Evolutionary conservation across 2,888 invertebrate genomes (phyloP).

Genomic region (Polietes domitor): DNA sequence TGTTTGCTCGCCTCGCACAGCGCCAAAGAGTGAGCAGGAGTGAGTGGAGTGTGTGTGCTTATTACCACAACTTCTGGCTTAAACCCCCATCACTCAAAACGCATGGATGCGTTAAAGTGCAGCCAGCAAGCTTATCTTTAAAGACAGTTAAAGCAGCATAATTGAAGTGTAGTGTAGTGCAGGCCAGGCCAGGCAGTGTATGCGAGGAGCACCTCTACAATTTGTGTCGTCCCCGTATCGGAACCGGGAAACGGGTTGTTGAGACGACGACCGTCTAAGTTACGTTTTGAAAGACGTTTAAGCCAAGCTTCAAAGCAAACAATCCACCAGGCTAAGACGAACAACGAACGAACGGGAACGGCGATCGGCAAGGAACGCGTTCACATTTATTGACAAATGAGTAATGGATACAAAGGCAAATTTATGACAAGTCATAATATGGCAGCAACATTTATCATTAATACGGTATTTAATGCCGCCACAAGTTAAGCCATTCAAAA

Average conservation of each 20-base stretch:
- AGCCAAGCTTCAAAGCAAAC: constrained; percentile 33
- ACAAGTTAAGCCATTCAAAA: constrained; percentile 65
- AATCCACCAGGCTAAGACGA: not conserved
- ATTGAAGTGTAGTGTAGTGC: constrained; percentile 18
- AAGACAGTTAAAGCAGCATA: constrained; percentile 40
- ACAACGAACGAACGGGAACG: not conserved
- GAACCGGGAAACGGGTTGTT: not conserved
- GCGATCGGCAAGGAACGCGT: not conserved
- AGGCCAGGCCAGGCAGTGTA: not conserved
- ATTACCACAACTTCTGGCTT: constrained; percentile 55
- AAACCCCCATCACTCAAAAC: constrained; percentile 63
- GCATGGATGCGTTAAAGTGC: constrained; percentile 64
- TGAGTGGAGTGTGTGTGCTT: constrained; percentile 38
- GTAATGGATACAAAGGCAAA: constrained; percentile 78
- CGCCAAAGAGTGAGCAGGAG: not conserved
- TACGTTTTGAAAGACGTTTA: not conserved
- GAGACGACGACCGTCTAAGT: not conserved
- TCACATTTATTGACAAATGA: constrained; percentile 69
- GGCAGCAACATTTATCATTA: constrained; percentile 71
- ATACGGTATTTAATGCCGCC: constrained; percentile 66
- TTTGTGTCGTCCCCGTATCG: not conserved
- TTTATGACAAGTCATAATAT: constrained; percentile 79
- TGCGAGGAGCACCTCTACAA: not conserved
- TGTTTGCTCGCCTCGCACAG: constrained; percentile 35
- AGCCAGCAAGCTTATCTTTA: constrained; percentile 59